phyloP scores from a whole-genome alignment of 2,113 vertebrate genomes.

The Falco punctatus region DNA sequence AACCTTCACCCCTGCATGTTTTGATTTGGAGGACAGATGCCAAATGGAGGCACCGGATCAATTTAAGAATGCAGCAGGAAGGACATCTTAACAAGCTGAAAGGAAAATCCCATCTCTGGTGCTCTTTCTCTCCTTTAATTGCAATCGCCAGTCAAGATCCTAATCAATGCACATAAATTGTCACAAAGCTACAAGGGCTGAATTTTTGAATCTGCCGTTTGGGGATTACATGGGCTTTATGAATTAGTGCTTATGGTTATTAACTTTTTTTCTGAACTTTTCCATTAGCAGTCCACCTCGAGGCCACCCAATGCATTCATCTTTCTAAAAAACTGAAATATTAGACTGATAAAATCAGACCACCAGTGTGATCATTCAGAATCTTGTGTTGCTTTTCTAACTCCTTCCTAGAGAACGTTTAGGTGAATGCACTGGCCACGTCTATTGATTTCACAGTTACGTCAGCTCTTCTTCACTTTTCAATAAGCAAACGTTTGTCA shows the following conservation, averaged over 20 bases:
- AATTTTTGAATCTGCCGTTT: neutral
- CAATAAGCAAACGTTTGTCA: neutral
- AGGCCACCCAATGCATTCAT: neutral
- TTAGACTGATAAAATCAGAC: neutral
- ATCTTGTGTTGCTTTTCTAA: neutral
- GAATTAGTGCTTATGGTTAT: neutral
- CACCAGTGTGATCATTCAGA: neutral
- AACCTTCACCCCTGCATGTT: neutral
- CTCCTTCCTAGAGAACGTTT: neutral
- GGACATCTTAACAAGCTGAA: neutral
- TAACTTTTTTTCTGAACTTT: neutral
- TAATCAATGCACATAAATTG: slow-evolving; percentile 5
- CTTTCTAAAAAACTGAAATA: neutral
- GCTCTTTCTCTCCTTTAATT: neutral
- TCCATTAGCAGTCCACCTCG: neutral
- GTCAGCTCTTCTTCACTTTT: neutral
- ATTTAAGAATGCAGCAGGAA: neutral
- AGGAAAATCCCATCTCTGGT: neutral
- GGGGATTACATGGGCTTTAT: neutral
- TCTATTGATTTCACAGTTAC: neutral
- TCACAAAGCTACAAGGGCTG: neutral
- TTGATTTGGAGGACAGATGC: neutral
- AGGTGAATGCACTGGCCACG: neutral
- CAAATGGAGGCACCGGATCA: neutral
- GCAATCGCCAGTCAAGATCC: neutral